These are phyloP conservation scores for Chloebia gouldiae DNA, from an alignment of 2,113 vertebrate genomes.

Conservation along the genomic window DNA sequence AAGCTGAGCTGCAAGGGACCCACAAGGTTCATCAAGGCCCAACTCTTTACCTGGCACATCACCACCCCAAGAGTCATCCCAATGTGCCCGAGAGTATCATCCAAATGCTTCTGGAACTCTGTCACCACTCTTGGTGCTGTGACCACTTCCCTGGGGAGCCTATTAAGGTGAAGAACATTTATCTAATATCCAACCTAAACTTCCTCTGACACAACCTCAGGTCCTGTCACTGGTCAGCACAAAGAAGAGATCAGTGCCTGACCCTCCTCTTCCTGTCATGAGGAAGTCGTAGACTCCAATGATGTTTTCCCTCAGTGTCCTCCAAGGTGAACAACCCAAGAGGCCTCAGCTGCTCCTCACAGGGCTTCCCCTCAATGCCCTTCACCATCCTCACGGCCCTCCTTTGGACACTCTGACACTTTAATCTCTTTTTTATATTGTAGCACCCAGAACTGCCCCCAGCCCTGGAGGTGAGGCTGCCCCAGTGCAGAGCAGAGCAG, in stretches of 20 bases:
- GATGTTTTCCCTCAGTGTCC: neutral
- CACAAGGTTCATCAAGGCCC: neutral
- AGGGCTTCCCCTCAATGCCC: rapidly evolving
- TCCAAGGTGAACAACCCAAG: neutral
- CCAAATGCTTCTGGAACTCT: neutral
- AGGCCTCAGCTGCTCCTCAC: neutral
- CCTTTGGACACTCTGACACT: neutral
- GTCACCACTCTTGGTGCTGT: neutral
- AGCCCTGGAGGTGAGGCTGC: rapidly evolving
- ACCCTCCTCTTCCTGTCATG: too few relatives aligned
- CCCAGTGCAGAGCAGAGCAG: neutral
- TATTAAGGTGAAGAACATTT: neutral
- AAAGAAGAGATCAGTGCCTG: neutral
- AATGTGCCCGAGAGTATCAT: rapidly evolving
- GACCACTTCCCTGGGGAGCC: neutral
- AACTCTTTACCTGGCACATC: neutral
- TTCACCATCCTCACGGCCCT: neutral
- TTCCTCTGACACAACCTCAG: neutral
- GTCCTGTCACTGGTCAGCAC: neutral
- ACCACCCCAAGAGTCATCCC: neutral
- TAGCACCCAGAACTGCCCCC: neutral
- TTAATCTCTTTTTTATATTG: neutral
- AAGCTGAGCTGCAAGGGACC: neutral
- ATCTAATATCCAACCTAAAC: neutral
- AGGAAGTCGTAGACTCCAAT: neutral